Percentiles rank a stretch among this genome's conserved stretches.
Conservation (phyloP, 2,797 vertebrate genomes). For the Heliangelus exortis region DNA sequence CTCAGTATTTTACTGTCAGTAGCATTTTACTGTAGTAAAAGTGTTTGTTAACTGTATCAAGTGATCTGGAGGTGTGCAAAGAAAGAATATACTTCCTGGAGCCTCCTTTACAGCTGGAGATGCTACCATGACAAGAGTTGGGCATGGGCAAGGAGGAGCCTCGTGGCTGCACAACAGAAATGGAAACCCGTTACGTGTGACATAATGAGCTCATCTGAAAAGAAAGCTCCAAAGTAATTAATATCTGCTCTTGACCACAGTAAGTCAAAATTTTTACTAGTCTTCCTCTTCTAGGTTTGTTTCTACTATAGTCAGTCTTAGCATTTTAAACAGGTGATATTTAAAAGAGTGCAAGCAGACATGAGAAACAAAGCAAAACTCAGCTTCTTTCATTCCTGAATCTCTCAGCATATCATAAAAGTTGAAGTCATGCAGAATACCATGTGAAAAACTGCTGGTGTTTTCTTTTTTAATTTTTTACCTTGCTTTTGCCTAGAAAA, state of each 20-base stretch:
- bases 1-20: not conserved
- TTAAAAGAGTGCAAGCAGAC: not conserved
- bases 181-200: not conserved
- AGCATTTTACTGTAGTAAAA: not conserved
- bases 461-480: constrained; percentile 5
- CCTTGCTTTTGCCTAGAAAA: not conserved
- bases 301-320: not conserved
- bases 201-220: not conserved
- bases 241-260: not conserved
- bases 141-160: not conserved
- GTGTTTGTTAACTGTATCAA: not conserved
- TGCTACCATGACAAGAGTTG: not conserved
- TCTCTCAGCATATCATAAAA: not conserved
- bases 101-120: accelerated
- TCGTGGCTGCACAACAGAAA: not conserved
- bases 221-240: not conserved
- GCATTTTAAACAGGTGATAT: not conserved
- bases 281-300: not conserved
- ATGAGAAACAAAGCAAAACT: not conserved
- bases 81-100: not conserved
- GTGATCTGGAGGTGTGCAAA: not conserved
- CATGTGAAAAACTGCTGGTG: not conserved
- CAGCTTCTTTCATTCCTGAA: not conserved
- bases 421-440: not conserved
- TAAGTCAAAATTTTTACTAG: not conserved